Conservation (phyloP, 2,888 invertebrate species). For the Eristalis intricaria region DNA sequence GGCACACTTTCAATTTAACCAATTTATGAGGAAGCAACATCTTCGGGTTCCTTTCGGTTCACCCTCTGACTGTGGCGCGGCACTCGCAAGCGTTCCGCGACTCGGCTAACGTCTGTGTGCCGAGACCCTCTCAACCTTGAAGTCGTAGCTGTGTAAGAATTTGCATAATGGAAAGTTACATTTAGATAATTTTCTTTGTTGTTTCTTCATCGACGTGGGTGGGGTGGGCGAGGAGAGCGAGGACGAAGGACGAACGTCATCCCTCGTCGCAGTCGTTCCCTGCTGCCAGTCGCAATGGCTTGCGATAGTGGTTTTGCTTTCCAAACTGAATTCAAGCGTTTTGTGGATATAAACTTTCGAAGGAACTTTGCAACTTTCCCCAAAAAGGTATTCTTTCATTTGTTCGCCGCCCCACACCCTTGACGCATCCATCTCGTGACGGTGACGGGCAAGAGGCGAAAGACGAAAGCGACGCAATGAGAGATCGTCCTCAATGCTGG, state of each 20-base stretch:
- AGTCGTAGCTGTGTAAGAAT: constrained; percentile 63
- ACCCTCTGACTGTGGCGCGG: not conserved
- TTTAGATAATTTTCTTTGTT: constrained; percentile 72
- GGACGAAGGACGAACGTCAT: not conserved
- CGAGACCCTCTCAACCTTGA: constrained; percentile 65
- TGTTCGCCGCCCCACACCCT: not conserved
- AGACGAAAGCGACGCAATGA: constrained; percentile 44
- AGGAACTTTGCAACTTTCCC: constrained; percentile 61
- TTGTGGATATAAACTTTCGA: constrained; percentile 70
- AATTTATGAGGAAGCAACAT: constrained; percentile 67
- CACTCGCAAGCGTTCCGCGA: not conserved
- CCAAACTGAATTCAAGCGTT: constrained; percentile 70
- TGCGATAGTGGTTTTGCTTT: constrained; percentile 65
- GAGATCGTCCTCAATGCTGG: constrained; percentile 66
- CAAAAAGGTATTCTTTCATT: constrained; percentile 60
- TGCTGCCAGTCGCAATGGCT: not conserved
- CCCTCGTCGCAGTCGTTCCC: constrained; percentile 13
- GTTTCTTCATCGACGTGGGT: constrained; percentile 40
- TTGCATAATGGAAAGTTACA: constrained; percentile 72
- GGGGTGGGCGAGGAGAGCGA: not conserved
- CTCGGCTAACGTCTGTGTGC: constrained; percentile 7
- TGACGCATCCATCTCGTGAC: not conserved
- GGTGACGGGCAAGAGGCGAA: constrained; percentile 29
- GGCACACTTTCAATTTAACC: constrained; percentile 70
- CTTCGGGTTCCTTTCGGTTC: not conserved